These are phyloP conservation scores for Lordiphosa fenestrarum DNA, from an alignment of 2,888 invertebrate genomes.

Conservation along the genomic window DNA sequence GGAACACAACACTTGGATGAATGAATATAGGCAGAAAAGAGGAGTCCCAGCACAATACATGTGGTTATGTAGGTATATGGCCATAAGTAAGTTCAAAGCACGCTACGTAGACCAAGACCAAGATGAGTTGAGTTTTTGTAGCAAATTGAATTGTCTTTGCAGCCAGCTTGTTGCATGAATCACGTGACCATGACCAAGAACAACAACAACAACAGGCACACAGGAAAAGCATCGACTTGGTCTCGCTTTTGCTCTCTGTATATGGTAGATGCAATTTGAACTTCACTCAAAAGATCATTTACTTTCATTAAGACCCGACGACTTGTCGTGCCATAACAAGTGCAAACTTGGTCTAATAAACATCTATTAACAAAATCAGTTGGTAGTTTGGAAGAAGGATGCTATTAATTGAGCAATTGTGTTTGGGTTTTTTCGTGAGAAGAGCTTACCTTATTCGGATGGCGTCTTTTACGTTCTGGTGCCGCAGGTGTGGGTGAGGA, in stretches of 20 bases:
- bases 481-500: conserved; percentile 41
- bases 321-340: conserved; percentile 64
- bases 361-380: conserved; percentile 48
- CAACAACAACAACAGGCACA: conserved; percentile 44
- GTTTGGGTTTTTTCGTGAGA: conserved; percentile 11
- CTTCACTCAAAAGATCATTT: conserved; percentile 72
- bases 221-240: conserved; percentile 23
- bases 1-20: conserved; percentile 54
- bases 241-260: conserved; percentile 52
- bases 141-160: conserved; percentile 74
- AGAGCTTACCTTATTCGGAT: conserved; percentile 78
- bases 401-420: conserved; percentile 7
- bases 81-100: conserved; percentile 66
- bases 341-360: conserved; percentile 72
- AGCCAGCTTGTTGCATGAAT: conserved; percentile 66
- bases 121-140: conserved; percentile 62
- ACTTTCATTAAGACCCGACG: conserved; percentile 65
- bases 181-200: conserved; percentile 78
- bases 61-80: conserved; percentile 34
- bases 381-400: conserved; percentile 35
- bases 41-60: conserved; percentile 4
- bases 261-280: conserved; percentile 72
- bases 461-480: conserved; percentile 84
- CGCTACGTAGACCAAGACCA: conserved; percentile 61
- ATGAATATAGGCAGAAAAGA: conserved; percentile 57